Evolutionary conservation across 2,113 vertebrate species (phyloP), one percentile per base, ranked within the genome.

Genomic region (Cololabis saira): DNA sequence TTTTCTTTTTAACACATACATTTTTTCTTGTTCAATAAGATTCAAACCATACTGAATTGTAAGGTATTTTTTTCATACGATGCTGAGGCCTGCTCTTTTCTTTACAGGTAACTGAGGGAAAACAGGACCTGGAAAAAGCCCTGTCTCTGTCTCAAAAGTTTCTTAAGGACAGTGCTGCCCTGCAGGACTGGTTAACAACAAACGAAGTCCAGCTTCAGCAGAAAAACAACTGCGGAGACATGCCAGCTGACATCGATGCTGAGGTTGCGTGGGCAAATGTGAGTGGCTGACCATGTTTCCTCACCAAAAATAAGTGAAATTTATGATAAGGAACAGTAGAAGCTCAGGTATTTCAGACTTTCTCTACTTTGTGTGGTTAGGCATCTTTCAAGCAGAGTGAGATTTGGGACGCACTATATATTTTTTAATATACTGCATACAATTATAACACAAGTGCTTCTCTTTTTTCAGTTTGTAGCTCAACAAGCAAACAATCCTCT

Each of bases 251-350:
- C 76, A 91, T 98, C 2, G 95, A 99, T 56, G 69, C 92, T 11
- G 97, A 99, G 87, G 93, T 98, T 49, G 90, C 91, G 16, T 99
- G 96, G 98, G 94, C 96, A 10, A 97, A 98, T 80, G 97, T 99
- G 86, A 95, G 95, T 82, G 3, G 21, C 5, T 41, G 8, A 51
- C 5, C 9, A 30, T 13, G 0, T 48, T 6, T 60, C 1, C 22
- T 7, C 9, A 47, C 24, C 24, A 37, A 37, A n/a, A 3, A 61
- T 2, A 9, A 48, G 18, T 15, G 7, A 48, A 62, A 12, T 7
- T n/a, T 2, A 16, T 14, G n/a, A 18, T 4, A 40, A 49, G 45
- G 3, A 33, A 2, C 43, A 45, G 10, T 33, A 37, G 6, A 19
- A 45, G 24, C 14, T n/a, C 1, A 14, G 12, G 18, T 50, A 48